Evolutionary conservation across 2,888 invertebrate species (phyloP).

Genomic region (Bhutanitis thaidina): DNA sequence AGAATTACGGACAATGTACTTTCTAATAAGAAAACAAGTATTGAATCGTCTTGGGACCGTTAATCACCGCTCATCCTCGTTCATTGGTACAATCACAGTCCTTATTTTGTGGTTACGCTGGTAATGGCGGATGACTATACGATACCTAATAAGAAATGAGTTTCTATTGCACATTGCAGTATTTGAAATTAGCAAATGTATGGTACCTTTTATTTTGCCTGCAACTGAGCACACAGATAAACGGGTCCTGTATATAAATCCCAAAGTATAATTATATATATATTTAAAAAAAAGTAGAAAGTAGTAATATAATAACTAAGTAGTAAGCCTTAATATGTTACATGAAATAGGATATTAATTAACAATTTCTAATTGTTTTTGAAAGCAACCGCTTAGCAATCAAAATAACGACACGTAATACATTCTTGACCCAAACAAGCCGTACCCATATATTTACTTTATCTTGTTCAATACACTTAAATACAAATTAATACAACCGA

Average conservation of each 20-base stretch:
- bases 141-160: conserved; percentile 7
- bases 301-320: no score
- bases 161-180: background rate
- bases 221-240: no score
- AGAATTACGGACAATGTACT: conserved; percentile 14
- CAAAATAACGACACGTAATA: conserved; percentile 44
- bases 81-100: background rate
- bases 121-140: background rate
- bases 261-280: no score
- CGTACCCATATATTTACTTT: conserved; percentile 74
- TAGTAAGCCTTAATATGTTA: no score
- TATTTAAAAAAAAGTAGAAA: no score
- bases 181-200: no score
- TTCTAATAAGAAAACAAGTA: conserved; percentile 11
- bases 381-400: conserved; percentile 24
- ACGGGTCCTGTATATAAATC: no score
- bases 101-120: conserved; percentile 1
- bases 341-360: no score
- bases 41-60: conserved; percentile 7
- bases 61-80: conserved; percentile 12
- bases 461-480: conserved; percentile 80
- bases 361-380: background rate
- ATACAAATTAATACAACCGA: conserved; percentile 79
- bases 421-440: conserved; percentile 42
- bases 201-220: no score